phyloP scores from a whole-genome alignment of 2,797 vertebrate species.

The Mastacembelus armatus region DNA sequence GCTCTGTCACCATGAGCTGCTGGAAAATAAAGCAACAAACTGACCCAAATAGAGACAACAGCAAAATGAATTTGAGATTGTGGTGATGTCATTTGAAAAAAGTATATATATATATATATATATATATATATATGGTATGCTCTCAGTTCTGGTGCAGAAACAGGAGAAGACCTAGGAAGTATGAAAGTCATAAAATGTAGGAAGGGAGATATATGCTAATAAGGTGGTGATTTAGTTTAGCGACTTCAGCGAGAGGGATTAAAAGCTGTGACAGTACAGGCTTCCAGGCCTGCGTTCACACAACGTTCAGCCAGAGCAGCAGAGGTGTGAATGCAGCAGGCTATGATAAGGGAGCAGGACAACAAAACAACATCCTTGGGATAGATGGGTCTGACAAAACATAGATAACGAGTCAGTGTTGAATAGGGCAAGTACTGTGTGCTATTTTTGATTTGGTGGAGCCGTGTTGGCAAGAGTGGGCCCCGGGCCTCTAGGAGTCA shows the following conservation, averaged over 20 bases:
- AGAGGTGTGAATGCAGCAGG: constrained; percentile 35
- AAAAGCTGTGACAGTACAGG: constrained; percentile 64
- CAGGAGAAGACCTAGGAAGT: constrained; percentile 52
- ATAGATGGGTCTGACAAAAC: constrained; percentile 52
- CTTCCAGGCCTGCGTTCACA: constrained; percentile 54
- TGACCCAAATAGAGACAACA: constrained; percentile 77
- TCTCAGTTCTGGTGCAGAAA: constrained; percentile 58
- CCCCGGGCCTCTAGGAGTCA: not conserved
- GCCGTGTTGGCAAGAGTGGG: not conserved
- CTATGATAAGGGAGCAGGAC: constrained; percentile 51
- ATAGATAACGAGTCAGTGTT: constrained; percentile 38
- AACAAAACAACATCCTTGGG: constrained; percentile 64
- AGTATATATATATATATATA: no score
- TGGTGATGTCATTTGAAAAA: constrained; percentile 69
- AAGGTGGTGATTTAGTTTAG: constrained; percentile 51
- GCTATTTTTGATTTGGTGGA: constrained; percentile 15
- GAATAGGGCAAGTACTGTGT: constrained; percentile 6
- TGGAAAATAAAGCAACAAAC: constrained; percentile 58
- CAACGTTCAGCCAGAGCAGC: constrained; percentile 34
- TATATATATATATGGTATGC: no score
- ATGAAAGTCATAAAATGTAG: constrained; percentile 58
- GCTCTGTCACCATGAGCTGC: constrained; percentile 53
- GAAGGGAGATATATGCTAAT: constrained; percentile 65
- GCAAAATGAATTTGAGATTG: constrained; percentile 68
- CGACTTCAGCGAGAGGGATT: constrained; percentile 68